These are phyloP conservation scores for Schlechtendalia chinensis DNA, from an alignment of 1,140 invertebrate genomes.

Conservation along the genomic window DNA sequence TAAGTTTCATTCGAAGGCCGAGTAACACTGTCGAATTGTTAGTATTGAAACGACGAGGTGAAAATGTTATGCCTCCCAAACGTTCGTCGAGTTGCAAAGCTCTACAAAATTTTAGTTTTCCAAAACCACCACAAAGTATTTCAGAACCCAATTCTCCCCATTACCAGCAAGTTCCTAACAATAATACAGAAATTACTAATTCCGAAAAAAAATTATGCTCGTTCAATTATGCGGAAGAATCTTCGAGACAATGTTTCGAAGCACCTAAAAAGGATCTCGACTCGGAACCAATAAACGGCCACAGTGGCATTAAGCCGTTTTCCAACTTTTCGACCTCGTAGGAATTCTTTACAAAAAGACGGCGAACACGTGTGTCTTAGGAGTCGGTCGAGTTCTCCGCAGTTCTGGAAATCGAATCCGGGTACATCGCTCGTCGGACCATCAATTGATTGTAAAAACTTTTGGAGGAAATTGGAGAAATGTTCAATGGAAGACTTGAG, in stretches of 20 bases:
- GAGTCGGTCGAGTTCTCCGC: constrained; percentile 36
- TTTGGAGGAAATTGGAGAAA: constrained; percentile 44
- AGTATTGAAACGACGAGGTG: constrained; percentile 48
- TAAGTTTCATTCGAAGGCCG: constrained; percentile 37
- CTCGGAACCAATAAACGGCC: background rate
- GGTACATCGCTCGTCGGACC: background rate
- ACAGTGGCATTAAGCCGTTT: background rate
- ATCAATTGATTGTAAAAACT: constrained; percentile 12
- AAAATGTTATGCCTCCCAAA: constrained; percentile 33
- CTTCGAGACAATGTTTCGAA: background rate
- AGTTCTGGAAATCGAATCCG: constrained; percentile 10
- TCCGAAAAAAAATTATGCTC: background rate
- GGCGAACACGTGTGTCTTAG: background rate
- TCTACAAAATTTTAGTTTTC: constrained; percentile 18
- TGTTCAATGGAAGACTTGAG: constrained; percentile 39
- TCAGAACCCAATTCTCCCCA: background rate
- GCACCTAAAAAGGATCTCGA: background rate
- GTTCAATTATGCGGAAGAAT: background rate
- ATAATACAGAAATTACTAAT: background rate
- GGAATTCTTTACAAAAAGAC: constrained; percentile 29
- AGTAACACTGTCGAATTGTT: constrained; percentile 49
- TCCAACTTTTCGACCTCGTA: constrained; percentile 36
- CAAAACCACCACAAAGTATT: background rate
- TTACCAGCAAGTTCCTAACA: background rate
- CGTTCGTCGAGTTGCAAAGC: constrained; percentile 45